phyloP scores from a whole-genome alignment of 2,113 vertebrate genomes.

The Acanthochromis polyacanthus region DNA sequence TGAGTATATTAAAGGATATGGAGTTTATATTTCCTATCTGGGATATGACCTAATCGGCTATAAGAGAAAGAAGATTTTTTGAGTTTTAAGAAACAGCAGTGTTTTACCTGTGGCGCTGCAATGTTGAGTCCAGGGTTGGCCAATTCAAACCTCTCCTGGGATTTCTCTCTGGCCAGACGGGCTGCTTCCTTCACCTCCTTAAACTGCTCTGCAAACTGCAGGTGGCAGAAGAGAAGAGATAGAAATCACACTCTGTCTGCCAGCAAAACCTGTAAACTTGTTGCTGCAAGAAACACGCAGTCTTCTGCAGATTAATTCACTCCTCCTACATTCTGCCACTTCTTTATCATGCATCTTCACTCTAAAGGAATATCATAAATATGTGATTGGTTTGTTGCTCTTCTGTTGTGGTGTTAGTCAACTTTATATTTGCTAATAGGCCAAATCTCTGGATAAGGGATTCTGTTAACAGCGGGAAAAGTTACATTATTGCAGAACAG shows the following conservation, averaged over 20 bases:
- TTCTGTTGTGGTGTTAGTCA: too few relatives aligned
- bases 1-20: too few relatives aligned
- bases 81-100: conserved; percentile 6
- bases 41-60: background rate
- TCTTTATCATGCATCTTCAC: background rate
- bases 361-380: background rate
- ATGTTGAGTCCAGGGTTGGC: conserved; percentile 90
- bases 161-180: conserved; percentile 93
- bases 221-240: conserved; percentile 7
- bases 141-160: conserved; percentile 95
- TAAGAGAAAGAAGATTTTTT: background rate
- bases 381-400: too few relatives aligned
- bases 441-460: too few relatives aligned
- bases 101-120: conserved; percentile 90
- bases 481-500: too few relatives aligned
- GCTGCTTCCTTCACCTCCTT: conserved; percentile 95
- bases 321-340: background rate
- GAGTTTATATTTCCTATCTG: too few relatives aligned
- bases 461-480: too few relatives aligned
- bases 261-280: background rate
- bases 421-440: too few relatives aligned
- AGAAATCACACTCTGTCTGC: background rate
- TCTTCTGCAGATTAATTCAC: background rate
- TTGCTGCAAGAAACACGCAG: background rate
- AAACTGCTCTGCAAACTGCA: conserved; percentile 94